Conservation (phyloP, 2,888 invertebrate genomes). For the Xanthia togata region DNA sequence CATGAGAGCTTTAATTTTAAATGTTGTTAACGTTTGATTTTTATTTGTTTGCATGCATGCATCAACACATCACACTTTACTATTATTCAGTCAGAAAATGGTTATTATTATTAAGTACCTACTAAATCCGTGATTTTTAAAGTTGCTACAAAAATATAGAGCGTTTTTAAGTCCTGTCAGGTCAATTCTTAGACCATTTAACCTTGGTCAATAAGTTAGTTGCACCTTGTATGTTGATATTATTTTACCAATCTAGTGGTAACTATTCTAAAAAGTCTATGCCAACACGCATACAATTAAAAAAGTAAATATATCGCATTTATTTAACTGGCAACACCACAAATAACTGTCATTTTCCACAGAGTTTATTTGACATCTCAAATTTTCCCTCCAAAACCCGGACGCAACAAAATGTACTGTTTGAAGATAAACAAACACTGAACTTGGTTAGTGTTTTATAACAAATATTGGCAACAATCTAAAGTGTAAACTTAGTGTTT, state of each 20-base stretch:
- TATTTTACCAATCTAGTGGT: neutral
- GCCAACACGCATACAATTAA: neutral
- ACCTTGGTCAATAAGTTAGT: neutral
- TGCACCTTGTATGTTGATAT: neutral
- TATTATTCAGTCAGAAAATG: neutral
- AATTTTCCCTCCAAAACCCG: constrained; percentile 49
- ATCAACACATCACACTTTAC: neutral
- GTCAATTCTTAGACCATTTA: neutral
- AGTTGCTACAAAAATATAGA: neutral
- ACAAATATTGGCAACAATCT: constrained; percentile 59
- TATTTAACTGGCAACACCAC: constrained; percentile 17
- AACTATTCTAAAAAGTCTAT: neutral
- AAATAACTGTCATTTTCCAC: constrained; percentile 1
- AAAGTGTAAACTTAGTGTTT: constrained; percentile 50
- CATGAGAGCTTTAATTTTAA: constrained; percentile 19
- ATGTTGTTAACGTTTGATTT: constrained; percentile 7
- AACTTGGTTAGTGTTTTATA: constrained; percentile 51
- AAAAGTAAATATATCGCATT: neutral
- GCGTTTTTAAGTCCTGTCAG: neutral
- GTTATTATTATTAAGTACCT: neutral
- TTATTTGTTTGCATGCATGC: neutral
- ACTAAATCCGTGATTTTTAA: neutral
- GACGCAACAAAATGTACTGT: constrained; percentile 47
- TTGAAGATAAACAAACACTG: constrained; percentile 53
- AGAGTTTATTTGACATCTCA: neutral